These are phyloP conservation scores for Tortrix viridana DNA, from an alignment of 2,888 invertebrate species.

Conservation along the genomic window DNA sequence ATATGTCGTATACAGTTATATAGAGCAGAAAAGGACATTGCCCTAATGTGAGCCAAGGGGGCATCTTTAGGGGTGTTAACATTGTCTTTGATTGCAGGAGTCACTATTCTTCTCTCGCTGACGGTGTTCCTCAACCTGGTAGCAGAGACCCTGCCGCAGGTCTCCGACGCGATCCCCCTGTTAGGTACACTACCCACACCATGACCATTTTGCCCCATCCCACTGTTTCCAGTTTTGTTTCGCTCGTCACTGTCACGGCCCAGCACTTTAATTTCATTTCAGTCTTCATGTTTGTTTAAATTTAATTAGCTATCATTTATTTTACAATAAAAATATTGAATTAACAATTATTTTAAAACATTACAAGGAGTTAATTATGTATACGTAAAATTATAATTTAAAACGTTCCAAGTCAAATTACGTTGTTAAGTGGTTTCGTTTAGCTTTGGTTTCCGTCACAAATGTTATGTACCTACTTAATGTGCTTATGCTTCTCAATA, in stretches of 20 bases:
- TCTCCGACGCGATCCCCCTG: constrained; percentile 99
- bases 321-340: constrained; percentile 59
- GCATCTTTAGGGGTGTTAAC: constrained; percentile 73
- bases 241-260: constrained; percentile 56
- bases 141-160: constrained; percentile 99
- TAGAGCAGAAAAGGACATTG: constrained; percentile 5
- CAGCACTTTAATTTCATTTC: constrained; percentile 55
- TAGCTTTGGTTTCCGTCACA: constrained; percentile 45
- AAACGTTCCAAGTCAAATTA: constrained; percentile 48
- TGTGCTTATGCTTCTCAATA: constrained; percentile 46
- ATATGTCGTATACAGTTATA: background rate
- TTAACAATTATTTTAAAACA: constrained; percentile 76
- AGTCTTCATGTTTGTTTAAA: constrained; percentile 52
- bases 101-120: constrained; percentile 99
- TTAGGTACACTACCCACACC: constrained; percentile 93
- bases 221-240: constrained; percentile 60
- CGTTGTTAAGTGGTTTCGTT: constrained; percentile 52
- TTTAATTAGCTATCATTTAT: constrained; percentile 45
- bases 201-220: constrained; percentile 63
- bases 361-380: constrained; percentile 82
- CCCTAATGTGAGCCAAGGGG: constrained; percentile 32
- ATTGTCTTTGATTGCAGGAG: constrained; percentile 94
- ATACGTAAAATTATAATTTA: constrained; percentile 47
- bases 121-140: constrained; percentile 99
- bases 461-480: constrained; percentile 32